Evolutionary conservation across 2,888 invertebrate genomes (phyloP).

Genomic region (Xanthia togata): DNA sequence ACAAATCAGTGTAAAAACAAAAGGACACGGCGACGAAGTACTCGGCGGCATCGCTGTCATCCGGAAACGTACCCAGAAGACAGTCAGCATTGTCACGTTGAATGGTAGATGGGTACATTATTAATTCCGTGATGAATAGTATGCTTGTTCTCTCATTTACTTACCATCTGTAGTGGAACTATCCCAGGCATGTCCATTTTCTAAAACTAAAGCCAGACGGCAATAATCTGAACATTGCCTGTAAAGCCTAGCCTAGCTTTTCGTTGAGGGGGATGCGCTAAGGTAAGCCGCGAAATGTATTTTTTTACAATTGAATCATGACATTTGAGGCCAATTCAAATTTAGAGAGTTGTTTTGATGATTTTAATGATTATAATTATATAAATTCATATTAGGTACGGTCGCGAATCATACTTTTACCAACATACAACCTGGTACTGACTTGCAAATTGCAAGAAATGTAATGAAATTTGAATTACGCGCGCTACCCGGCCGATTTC

Average conservation of each 20-base stretch:
- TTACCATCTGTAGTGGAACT: not conserved
- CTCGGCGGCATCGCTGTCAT: not conserved
- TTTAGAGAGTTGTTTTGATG: not conserved
- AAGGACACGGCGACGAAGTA: too few species aligned
- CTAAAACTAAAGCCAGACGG: not conserved
- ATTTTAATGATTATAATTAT: not conserved
- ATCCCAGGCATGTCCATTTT: not conserved
- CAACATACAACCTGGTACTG: not conserved
- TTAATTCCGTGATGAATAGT: not conserved
- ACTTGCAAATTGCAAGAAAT: not conserved
- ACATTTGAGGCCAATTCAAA: not conserved
- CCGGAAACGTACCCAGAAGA: not conserved
- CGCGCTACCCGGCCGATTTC: not conserved
- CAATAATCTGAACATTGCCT: not conserved
- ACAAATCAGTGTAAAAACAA: too few species aligned
- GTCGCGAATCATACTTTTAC: not conserved
- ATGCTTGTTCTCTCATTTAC: not conserved
- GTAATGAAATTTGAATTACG: not conserved
- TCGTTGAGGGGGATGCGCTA: not conserved
- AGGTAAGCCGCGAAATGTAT: not conserved
- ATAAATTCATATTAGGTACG: not conserved
- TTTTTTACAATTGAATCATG: not conserved
- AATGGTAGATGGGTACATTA: not conserved
- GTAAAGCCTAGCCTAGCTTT: not conserved
- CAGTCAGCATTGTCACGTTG: not conserved